Evolutionary conservation across 2,888 invertebrate species (phyloP).

Genomic region (Clostera curtula): DNA sequence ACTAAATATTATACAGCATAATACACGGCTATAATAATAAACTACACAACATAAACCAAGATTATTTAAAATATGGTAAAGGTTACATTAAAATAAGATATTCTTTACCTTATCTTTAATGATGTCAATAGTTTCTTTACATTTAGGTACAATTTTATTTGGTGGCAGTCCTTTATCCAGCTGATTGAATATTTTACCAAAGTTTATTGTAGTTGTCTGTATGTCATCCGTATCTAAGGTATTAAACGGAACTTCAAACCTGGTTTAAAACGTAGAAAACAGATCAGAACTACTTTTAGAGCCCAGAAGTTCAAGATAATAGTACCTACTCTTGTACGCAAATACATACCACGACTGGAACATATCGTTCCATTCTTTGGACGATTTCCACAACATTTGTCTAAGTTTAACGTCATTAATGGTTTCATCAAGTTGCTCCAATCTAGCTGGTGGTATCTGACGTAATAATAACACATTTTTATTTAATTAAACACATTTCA

Average conservation of each 20-base stretch:
- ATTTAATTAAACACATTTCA: no score
- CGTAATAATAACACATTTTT: slow-evolving; percentile 1
- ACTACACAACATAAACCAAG: no score
- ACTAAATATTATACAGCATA: no score
- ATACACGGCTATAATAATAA: no score
- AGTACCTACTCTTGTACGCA: no score
- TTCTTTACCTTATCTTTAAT: slow-evolving; percentile 83
- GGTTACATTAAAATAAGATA: no score
- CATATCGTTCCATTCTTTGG: slow-evolving; percentile 82
- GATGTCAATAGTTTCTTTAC: slow-evolving; percentile 84
- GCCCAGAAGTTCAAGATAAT: no score
- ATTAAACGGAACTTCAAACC: slow-evolving; percentile 73
- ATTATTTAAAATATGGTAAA: no score
- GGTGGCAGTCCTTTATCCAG: slow-evolving; percentile 88
- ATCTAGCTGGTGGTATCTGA: slow-evolving; percentile 87
- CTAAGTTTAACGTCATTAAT: slow-evolving; percentile 86
- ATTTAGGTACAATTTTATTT: slow-evolving; percentile 84
- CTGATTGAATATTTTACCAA: slow-evolving; percentile 81
- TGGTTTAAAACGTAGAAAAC: slow-evolving; percentile 17
- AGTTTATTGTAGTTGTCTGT: slow-evolving; percentile 77
- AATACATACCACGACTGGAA: slow-evolving; percentile 80
- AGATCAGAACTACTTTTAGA: background rate
- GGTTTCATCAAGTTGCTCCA: slow-evolving; percentile 87
- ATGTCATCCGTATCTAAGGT: slow-evolving; percentile 84
- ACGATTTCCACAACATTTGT: slow-evolving; percentile 85